These are phyloP conservation scores for Smutsia temminckii DNA, from an alignment of 2,797 vertebrate species.

Conservation along the genomic window DNA sequence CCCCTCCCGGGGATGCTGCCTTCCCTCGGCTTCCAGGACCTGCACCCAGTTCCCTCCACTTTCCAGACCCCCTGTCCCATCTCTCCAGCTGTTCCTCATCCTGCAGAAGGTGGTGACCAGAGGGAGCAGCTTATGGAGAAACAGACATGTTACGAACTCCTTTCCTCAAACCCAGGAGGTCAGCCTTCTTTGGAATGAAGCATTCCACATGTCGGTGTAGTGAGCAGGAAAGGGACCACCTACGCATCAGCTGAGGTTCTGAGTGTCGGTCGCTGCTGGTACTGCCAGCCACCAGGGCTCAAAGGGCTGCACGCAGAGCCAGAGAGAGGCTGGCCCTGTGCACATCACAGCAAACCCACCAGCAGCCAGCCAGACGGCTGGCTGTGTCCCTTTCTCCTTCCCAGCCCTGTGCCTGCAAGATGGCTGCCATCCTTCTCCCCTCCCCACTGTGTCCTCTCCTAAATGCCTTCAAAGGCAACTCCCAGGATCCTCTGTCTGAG, in stretches of 20 bases:
- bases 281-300: too few species aligned
- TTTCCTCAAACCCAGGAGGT: neutral
- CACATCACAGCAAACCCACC: too few species aligned
- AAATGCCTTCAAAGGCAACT: neutral
- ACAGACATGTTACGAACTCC: neutral
- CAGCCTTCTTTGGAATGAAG: neutral
- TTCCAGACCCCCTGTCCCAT: neutral
- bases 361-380: neutral
- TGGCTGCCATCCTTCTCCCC: neutral
- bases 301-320: neutral
- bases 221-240: rapidly evolving
- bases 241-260: neutral
- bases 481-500: neutral
- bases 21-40: neutral
- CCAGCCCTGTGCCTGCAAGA: neutral
- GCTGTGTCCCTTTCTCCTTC: neutral
- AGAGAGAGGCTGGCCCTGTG: neutral
- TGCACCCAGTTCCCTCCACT: neutral
- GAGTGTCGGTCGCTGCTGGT: neutral
- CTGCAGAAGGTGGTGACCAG: neutral
- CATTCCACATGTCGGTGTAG: neutral
- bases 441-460: too few species aligned
- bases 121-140: neutral
- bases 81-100: neutral
- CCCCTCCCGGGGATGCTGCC: neutral